Conservation (phyloP, 2,888 invertebrate species). For the Aphidius colemani region DNA sequence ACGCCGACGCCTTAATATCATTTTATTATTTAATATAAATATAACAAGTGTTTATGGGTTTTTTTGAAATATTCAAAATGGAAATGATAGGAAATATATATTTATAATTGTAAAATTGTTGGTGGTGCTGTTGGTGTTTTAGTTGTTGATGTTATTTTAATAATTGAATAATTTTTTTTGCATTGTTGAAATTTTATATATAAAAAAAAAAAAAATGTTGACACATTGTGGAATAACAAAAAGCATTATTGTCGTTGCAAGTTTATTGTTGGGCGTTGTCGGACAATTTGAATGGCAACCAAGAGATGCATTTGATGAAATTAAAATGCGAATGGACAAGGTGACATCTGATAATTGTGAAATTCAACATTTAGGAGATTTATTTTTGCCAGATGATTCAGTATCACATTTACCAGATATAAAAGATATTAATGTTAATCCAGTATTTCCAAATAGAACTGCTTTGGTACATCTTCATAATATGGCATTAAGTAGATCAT, state of each 20-base stretch:
- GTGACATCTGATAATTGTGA: constrained; percentile 88
- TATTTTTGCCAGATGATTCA: constrained; percentile 81
- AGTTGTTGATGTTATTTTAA: no score
- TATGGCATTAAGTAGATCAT: constrained; percentile 93
- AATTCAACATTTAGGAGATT: constrained; percentile 81
- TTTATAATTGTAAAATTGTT: no score
- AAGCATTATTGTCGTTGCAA: constrained; percentile 35
- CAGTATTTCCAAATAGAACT: constrained; percentile 92
- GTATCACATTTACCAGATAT: constrained; percentile 92
- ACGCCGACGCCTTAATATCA: no score
- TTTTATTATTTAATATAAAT: no score
- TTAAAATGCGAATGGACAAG: constrained; percentile 81
- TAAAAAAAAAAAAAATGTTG: constrained; percentile 24
- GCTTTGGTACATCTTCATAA: constrained; percentile 92
- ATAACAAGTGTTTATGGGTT: no score
- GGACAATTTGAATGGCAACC: constrained; percentile 92
- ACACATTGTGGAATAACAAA: constrained; percentile 27
- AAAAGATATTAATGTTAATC: constrained; percentile 92
- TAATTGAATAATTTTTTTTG: no score
- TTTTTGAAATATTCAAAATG: no score
- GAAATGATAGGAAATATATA: no score
- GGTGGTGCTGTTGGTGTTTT: no score
- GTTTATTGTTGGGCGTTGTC: constrained; percentile 67
- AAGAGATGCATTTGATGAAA: constrained; percentile 87
- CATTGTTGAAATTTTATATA: no score